phyloP scores from a whole-genome alignment of 2,113 vertebrate genomes.

The Camelus bactrianus region DNA sequence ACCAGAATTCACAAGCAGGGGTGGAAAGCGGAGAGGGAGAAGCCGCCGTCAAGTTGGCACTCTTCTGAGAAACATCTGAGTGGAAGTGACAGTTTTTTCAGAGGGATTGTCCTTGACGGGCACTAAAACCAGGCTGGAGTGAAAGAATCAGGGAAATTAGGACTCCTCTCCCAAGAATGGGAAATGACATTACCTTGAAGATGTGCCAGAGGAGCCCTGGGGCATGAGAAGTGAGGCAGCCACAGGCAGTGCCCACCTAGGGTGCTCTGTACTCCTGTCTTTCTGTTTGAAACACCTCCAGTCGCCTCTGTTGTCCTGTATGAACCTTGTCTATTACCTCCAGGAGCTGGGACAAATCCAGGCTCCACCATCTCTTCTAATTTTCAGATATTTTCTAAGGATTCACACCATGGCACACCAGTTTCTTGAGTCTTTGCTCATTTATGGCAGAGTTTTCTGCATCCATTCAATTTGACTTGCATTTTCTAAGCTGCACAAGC shows the following conservation, averaged over 20 bases:
- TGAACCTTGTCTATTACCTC: neutral
- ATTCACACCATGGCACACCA: neutral
- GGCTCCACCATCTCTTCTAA: neutral
- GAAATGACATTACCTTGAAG: neutral
- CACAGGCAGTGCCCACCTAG: neutral
- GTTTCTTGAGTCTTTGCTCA: neutral
- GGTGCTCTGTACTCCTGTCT: neutral
- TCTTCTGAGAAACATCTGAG: neutral
- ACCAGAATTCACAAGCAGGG: neutral
- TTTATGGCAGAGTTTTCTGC: neutral
- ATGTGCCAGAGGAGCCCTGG: neutral
- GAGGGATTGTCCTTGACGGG: neutral
- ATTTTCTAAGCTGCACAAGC: neutral
- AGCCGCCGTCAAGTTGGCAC: neutral
- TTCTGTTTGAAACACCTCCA: neutral
- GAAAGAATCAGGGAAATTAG: neutral
- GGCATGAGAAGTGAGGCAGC: neutral
- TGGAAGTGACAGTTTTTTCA: conserved; percentile 36
- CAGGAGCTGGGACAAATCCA: neutral
- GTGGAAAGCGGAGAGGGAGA: neutral
- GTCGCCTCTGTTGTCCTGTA: neutral
- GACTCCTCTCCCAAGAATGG: neutral
- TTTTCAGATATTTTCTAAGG: neutral
- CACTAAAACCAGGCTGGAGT: conserved; percentile 13
- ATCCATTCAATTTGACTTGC: neutral